Evolutionary conservation across 2,113 vertebrate genomes (phyloP), one percentile per base, ranked within the genome.

Genomic region (Myrmecophaga tridactyla): DNA sequence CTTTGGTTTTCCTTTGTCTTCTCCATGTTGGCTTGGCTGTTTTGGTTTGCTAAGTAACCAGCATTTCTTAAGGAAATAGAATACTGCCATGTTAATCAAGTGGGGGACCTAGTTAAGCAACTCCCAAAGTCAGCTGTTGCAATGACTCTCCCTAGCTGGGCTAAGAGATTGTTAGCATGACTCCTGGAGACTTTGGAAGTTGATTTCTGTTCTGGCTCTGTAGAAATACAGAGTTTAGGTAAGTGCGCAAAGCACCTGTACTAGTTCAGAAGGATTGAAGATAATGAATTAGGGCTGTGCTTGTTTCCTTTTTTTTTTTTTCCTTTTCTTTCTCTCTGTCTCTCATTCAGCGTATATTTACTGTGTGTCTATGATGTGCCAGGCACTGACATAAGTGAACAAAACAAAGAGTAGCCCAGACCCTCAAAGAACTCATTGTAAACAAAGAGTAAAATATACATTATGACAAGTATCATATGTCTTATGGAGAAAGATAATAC

Each of bases 121-220:
- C 13, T 17, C 27, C 56, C 43, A 18, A 20, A 48, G n/a, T 41
- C 46, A 60, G 12, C 34, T 6, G 20, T 10, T 9, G 53, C 51
- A 20, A 0, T 20, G 18, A n/a, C 34, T 29, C 2, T n/a, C 15
- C 36, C 4, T 7, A 20, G 36, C 10, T 2, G 25, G 10, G n/a
- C n/a, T n/a, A n/a, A n/a, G n/a, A n/a, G n/a, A n/a, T n/a, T n/a
- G n/a, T 70, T n/a, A 36, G 18, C 3, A 1, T 75, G 80, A 43
- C 56, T 31, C 20, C n/a, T 41, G 56, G 80, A 13, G 18, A 34
- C 21, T 23, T 36, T 53, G 34, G 53, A 82, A 23, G 15, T 18
- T 18, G 10, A 18, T 11, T 56, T 56, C 43, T 1, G 2, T 63
- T 63, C n/a, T 2, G 69, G 31, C 41, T 60, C 56, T 4, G 6